Evolutionary conservation across 2,113 vertebrate species (phyloP).

Genomic region (Periophthalmus modestus): DNA sequence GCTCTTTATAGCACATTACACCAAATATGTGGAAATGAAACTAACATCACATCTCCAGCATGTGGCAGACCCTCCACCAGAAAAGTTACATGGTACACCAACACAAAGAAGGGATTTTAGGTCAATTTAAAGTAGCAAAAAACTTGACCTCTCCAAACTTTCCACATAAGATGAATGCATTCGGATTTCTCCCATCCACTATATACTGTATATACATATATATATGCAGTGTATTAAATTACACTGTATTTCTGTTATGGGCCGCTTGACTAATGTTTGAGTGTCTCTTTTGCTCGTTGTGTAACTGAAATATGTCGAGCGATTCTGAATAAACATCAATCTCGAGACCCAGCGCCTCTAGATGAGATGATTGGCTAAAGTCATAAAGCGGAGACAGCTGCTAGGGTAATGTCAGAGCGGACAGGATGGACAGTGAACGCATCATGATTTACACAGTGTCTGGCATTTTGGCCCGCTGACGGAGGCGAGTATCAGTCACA

Average conservation of each 20-base stretch:
- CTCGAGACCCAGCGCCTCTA: constrained; percentile 50
- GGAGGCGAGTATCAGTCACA: constrained; percentile 77
- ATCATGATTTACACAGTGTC: constrained; percentile 77
- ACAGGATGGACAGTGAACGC: constrained; percentile 67
- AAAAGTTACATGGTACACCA: no score
- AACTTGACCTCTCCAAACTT: constrained; percentile 65
- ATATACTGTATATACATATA: neutral
- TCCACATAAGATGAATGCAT: constrained; percentile 61
- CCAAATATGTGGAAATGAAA: constrained; percentile 63
- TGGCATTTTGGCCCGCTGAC: constrained; percentile 75
- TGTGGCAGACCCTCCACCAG: no score
- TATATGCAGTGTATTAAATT: constrained; percentile 62
- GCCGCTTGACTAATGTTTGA: constrained; percentile 68
- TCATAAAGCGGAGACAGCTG: constrained; percentile 73
- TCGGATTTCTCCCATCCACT: constrained; percentile 29
- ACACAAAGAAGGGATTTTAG: constrained; percentile 66
- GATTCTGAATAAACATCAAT: constrained; percentile 81
- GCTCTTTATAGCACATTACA: constrained; percentile 70
- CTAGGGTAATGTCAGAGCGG: constrained; percentile 72
- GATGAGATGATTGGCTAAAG: constrained; percentile 72
- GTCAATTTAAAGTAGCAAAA: constrained; percentile 53
- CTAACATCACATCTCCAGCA: neutral
- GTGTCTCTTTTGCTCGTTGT: constrained; percentile 68
- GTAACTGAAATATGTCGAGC: constrained; percentile 76
- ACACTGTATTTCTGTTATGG: constrained; percentile 53